Conservation (phyloP, 1,140 invertebrate species). For the Caerostris darwini region DNA sequence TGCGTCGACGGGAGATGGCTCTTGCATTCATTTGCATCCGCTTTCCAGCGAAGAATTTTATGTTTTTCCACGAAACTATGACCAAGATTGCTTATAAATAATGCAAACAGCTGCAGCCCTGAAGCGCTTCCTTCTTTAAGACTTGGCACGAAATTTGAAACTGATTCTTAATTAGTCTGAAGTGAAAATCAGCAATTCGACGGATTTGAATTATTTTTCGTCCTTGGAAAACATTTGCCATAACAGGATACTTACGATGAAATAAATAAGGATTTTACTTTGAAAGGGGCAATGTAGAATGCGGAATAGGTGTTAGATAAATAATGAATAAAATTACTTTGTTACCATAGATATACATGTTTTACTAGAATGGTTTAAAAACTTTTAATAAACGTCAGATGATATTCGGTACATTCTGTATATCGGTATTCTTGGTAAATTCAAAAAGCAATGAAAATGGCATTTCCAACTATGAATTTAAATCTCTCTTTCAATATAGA, state of each 20-base stretch:
- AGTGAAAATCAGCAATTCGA: not conserved
- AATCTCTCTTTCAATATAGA: too few species aligned
- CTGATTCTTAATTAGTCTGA: slow-evolving; percentile 9
- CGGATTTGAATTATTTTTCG: not conserved
- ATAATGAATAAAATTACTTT: too few species aligned
- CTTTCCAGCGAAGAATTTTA: slow-evolving; percentile 34
- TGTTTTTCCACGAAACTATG: slow-evolving; percentile 47
- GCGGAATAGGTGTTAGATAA: too few species aligned
- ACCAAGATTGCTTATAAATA: slow-evolving; percentile 59
- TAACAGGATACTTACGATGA: not conserved
- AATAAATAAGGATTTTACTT: not conserved
- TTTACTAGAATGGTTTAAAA: too few species aligned
- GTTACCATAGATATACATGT: too few species aligned
- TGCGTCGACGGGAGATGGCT: not conserved
- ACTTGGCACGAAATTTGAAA: slow-evolving; percentile 27
- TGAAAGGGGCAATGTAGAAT: too few species aligned
- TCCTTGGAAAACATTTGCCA: not conserved
- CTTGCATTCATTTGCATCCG: not conserved
- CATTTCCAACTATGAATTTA: too few species aligned
- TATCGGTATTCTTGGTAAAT: too few species aligned
- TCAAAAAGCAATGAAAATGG: too few species aligned
- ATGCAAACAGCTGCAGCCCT: slow-evolving; percentile 31
- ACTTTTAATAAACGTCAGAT: too few species aligned
- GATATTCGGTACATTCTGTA: too few species aligned
- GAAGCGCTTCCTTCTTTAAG: not conserved